Evolutionary conservation across 2,888 invertebrate species (phyloP).

Genomic region (Agrochola macilenta): DNA sequence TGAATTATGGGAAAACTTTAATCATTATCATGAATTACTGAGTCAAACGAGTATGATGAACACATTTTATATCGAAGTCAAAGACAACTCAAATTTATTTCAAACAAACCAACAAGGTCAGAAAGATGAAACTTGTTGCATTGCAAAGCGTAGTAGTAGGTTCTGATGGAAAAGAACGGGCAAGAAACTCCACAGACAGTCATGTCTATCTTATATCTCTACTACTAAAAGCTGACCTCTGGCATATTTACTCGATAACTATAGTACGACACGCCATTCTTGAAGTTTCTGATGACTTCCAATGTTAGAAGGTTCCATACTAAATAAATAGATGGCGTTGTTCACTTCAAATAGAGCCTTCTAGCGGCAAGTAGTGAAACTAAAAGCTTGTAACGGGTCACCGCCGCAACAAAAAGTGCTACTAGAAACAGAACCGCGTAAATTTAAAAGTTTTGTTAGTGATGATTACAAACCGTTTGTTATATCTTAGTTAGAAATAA

Average conservation of each 20-base stretch:
- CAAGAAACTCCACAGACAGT: no score
- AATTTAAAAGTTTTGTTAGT: not conserved
- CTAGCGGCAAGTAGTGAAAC: conserved; percentile 27
- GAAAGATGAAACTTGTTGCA: not conserved
- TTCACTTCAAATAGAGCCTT: conserved; percentile 9
- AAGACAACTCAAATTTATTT: not conserved
- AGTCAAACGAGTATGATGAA: not conserved
- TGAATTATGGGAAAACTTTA: not conserved
- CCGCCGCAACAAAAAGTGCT: not conserved
- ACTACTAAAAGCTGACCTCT: not conserved
- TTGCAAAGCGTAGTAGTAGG: not conserved
- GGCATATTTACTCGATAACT: not conserved
- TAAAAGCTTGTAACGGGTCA: not conserved
- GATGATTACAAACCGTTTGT: not conserved
- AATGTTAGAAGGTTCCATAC: not conserved
- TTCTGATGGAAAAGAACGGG: not conserved
- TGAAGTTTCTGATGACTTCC: no score
- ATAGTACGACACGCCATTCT: not conserved
- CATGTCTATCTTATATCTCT: not conserved
- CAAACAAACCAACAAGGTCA: not conserved
- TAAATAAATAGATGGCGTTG: conserved; percentile 44
- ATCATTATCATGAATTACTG: not conserved
- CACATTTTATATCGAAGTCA: not conserved
- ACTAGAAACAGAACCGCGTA: no score
- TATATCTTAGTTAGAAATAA: not conserved